phyloP scores from a whole-genome alignment of 2,797 vertebrate genomes.

The Trachurus trachurus region DNA sequence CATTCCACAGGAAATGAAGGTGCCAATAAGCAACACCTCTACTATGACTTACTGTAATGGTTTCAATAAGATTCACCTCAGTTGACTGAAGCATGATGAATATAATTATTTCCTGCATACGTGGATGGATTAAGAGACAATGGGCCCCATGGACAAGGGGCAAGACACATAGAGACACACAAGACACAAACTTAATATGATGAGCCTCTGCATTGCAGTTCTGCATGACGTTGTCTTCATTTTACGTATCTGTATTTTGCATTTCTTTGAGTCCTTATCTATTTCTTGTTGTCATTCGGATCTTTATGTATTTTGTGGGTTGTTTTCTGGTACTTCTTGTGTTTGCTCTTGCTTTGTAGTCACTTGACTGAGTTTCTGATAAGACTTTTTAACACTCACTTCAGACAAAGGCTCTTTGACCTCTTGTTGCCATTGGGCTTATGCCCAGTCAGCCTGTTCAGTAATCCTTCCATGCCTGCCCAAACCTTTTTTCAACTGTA shows the following conservation, averaged over 20 bases:
- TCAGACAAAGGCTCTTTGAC: neutral
- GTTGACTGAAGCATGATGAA: neutral
- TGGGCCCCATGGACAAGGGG: neutral
- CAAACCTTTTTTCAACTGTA: neutral
- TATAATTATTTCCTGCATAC: neutral
- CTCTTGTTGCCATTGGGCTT: neutral
- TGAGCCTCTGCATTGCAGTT: neutral
- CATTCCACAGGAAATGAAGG: constrained; percentile 21
- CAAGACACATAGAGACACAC: neutral
- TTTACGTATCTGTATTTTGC: neutral
- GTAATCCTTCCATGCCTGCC: neutral
- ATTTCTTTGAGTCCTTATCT: neutral
- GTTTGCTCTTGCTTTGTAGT: neutral
- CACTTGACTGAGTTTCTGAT: neutral
- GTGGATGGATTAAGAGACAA: neutral
- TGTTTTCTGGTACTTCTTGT: too few relatives aligned
- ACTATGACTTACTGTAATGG: constrained; percentile 25
- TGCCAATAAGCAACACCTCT: constrained; percentile 30
- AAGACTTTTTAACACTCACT: neutral
- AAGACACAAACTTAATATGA: neutral
- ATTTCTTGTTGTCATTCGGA: neutral
- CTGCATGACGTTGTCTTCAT: neutral
- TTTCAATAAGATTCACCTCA: constrained; percentile 10
- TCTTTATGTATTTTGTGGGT: neutral
- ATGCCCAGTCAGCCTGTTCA: neutral